Conservation (phyloP, 2,797 vertebrate genomes). For the Gambelia wislizenii region DNA sequence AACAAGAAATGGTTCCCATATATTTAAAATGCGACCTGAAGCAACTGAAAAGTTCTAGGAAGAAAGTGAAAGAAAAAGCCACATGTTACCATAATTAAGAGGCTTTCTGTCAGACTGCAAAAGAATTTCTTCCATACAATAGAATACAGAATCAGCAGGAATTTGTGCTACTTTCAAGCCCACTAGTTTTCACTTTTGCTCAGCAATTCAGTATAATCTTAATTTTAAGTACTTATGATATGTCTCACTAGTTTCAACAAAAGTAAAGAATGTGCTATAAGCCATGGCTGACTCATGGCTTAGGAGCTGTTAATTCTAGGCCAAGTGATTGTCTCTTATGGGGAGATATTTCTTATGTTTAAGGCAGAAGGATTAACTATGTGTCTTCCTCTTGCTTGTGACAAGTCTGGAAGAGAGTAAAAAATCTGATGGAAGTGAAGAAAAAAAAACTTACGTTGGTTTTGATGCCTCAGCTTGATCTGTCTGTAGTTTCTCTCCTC, state of each 20-base stretch:
- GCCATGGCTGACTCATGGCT: not conserved
- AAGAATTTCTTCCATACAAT: not conserved
- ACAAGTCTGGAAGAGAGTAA: not conserved
- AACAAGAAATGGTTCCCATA: not conserved
- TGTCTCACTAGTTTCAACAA: not conserved
- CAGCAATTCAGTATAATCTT: not conserved
- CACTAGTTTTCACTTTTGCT: slow-evolving; percentile 1
- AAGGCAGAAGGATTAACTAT: not conserved
- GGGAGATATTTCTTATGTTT: not conserved
- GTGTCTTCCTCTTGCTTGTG: too few species aligned
- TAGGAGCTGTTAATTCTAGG: not conserved
- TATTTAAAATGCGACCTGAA: not conserved
- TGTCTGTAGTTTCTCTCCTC: slow-evolving; percentile 96
- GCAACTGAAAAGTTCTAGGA: not conserved
- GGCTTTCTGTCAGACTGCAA: not conserved
- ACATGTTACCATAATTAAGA: not conserved
- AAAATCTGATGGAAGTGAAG: not conserved
- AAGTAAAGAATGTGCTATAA: not conserved
- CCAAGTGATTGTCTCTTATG: not conserved
- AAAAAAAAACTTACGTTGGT: slow-evolving; percentile 87
- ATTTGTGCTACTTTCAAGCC: not conserved
- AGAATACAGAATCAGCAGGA: not conserved
- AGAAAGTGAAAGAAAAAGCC: not conserved
- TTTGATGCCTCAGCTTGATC: slow-evolving; percentile 98
- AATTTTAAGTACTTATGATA: slow-evolving; percentile 13